phyloP scores from a whole-genome alignment of 2,888 invertebrate species.

The Andrena fulva region DNA sequence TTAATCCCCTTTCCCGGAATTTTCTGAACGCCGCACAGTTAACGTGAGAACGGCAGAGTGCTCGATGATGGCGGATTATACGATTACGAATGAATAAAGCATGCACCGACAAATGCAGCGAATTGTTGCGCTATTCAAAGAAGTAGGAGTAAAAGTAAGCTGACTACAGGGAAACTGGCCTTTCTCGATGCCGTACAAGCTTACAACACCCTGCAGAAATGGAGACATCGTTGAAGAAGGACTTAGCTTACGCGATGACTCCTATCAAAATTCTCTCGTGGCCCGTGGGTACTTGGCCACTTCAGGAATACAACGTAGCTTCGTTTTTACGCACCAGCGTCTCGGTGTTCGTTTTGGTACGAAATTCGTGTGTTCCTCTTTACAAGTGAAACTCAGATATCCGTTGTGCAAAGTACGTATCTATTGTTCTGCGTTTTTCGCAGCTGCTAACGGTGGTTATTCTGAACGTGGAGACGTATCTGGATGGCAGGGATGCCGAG shows the following conservation, averaged over 20 bases:
- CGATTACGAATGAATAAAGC: slow-evolving; percentile 29
- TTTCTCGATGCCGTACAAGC: not conserved
- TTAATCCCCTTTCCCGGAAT: not conserved
- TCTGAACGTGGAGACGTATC: slow-evolving; percentile 5
- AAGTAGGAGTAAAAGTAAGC: not conserved
- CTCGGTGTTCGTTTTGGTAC: not conserved
- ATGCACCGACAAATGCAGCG: not conserved
- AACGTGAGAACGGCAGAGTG: not conserved
- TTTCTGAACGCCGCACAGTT: not conserved
- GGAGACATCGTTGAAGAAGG: slow-evolving; percentile 6
- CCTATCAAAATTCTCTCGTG: slow-evolving; percentile 8
- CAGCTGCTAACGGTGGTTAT: not conserved
- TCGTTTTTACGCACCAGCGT: not conserved
- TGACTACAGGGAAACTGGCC: not conserved
- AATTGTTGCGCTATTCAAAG: too few species aligned
- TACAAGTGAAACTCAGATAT: too few species aligned
- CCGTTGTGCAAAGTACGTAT: not conserved
- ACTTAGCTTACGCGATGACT: slow-evolving; percentile 21
- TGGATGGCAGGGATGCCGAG: slow-evolving; percentile 14
- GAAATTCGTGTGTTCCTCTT: not conserved
- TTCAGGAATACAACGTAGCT: slow-evolving; percentile 10
- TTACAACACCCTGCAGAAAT: not conserved
- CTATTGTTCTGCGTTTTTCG: not conserved
- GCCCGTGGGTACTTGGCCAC: slow-evolving; percentile 23
- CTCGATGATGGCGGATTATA: not conserved